phyloP scores from a whole-genome alignment of 2,113 vertebrate species.

The Ptilorrhoa leucosticta region DNA sequence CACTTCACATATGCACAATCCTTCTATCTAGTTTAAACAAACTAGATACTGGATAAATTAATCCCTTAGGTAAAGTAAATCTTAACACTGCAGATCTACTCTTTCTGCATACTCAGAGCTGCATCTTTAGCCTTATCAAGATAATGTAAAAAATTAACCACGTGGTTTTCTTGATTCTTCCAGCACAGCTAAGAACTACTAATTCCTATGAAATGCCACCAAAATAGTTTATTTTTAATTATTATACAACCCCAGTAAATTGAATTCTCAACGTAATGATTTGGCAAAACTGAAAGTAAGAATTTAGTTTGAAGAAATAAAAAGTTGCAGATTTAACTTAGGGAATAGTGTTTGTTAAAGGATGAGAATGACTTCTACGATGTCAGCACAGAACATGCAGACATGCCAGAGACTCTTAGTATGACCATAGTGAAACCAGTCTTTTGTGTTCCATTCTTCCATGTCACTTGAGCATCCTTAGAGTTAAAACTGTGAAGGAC shows the following conservation, averaged over 20 bases:
- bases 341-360: neutral
- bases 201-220: neutral
- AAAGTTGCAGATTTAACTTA: neutral
- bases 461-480: neutral
- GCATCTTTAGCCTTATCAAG: neutral
- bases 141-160: neutral
- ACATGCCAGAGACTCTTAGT: neutral
- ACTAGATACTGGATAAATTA: neutral
- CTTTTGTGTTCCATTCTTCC: neutral
- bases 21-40: neutral
- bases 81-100: neutral
- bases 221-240: neutral
- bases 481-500: neutral
- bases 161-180: neutral
- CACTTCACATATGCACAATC: rapidly evolving
- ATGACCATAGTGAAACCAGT: neutral
- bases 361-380: neutral
- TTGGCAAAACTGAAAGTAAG: neutral
- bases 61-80: neutral
- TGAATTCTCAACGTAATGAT: neutral
- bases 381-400: rapidly evolving
- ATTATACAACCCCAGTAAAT: neutral
- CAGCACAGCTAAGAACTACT: neutral
- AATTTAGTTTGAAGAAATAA: neutral
- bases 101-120: neutral